phyloP scores from a whole-genome alignment of 2,888 invertebrate species.

The Coecobrya sp. region DNA sequence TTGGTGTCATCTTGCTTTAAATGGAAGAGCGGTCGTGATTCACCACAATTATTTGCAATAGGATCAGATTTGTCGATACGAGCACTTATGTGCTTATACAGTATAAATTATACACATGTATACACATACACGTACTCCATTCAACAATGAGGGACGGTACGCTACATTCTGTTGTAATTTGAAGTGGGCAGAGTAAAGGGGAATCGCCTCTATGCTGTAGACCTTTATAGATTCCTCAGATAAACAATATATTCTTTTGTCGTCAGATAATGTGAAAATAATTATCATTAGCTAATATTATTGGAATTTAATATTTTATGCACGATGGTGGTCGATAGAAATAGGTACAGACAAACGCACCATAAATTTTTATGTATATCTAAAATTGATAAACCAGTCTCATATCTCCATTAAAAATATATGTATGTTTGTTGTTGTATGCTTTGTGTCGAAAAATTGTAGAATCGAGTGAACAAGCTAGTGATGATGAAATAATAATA shows the following conservation, averaged over 20 bases:
- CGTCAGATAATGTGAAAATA: slow-evolving; percentile 19
- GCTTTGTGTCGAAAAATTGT: not conserved
- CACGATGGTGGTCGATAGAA: not conserved
- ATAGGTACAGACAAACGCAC: not conserved
- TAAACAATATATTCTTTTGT: not conserved
- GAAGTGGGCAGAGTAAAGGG: not conserved
- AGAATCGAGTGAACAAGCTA: slow-evolving; percentile 28
- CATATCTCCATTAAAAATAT: not conserved
- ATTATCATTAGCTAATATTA: slow-evolving; percentile 27
- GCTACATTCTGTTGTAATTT: not conserved
- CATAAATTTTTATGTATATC: no score
- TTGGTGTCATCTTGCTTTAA: slow-evolving; percentile 81
- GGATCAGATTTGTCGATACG: slow-evolving; percentile 58
- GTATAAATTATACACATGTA: slow-evolving; percentile 3
- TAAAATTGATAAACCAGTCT: not conserved
- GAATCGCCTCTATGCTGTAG: not conserved
- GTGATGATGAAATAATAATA: slow-evolving; percentile 61
- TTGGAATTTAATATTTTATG: slow-evolving; percentile 41
- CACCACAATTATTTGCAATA: slow-evolving; percentile 72
- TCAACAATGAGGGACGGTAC: not conserved
- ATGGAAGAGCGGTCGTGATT: slow-evolving; percentile 78
- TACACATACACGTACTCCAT: not conserved
- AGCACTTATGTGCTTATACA: slow-evolving; percentile 36
- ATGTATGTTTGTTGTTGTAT: not conserved
- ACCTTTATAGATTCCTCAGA: not conserved